Evolutionary conservation across 2,113 vertebrate genomes (phyloP), one percentile per base, ranked within the genome.

Genomic region (Corythaeola cristata): DNA sequence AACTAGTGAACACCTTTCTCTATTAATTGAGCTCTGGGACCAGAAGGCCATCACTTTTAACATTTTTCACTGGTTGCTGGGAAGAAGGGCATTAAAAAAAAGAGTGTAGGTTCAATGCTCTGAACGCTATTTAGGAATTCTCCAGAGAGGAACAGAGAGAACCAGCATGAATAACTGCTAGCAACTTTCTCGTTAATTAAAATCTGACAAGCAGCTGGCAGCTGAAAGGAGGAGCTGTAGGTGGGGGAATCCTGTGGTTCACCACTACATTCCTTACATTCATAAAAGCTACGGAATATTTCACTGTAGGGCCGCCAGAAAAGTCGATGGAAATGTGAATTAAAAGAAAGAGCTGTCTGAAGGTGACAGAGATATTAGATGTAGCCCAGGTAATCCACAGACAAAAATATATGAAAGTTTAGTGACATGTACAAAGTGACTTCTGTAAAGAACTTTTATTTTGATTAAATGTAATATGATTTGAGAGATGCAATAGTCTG

Each of bases 161-260:
- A 93, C 60, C 92, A 81, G 94, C 95, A 96, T 95, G 97, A 97
- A 95, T 96, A 97, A 97, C 96, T 96, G 95, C 93, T 97, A 97
- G 96, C 92, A 94, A 97, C 95, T 96, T 97, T 97, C 95, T 95
- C 41, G 39, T 97, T 97, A 98, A 98, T 97, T 97, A 97, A 97
- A 97, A 95, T 95, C 96, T 97, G 97, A 97, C 97, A 97, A 96
- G 96, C 93, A 97, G 97, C 96, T 97, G 97, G 97, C 97, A 97
- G 96, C 96, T 97, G 95, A 98, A 97, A 97, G 85, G 89, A 79
- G 94, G 97, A 97, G 97, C 96, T 97, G 97, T 97, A 97, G 97
- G 97, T 97, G 96, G 97, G 97, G 94, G 96, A 97, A 97, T 97
- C 97, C 97, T 97, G 97, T 97, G 97, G 97, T 96, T 97, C 94